Conservation (phyloP, 2,113 vertebrate species). For the Sakesphorus luctuosus region DNA sequence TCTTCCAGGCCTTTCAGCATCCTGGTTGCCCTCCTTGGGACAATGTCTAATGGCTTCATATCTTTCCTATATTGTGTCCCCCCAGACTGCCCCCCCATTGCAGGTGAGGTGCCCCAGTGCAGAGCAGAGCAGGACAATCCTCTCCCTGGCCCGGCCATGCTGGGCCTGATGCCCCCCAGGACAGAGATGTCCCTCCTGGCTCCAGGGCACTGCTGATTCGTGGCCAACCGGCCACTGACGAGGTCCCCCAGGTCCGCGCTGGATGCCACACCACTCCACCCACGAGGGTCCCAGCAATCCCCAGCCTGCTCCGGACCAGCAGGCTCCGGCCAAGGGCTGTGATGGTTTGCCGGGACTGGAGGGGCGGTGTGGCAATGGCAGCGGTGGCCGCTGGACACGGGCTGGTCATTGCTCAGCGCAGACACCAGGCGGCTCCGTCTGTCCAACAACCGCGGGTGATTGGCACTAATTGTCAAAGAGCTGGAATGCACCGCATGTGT, state of each 20-base stretch:
- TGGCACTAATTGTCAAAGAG: background rate
- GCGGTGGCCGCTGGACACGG: rapidly evolving
- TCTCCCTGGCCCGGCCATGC: background rate
- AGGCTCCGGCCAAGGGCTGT: rapidly evolving
- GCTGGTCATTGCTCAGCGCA: background rate
- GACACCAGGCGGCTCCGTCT: conserved; percentile 6
- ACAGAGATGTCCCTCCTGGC: background rate
- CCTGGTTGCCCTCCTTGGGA: background rate
- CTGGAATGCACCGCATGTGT: rapidly evolving
- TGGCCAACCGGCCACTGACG: background rate
- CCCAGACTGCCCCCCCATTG: background rate
- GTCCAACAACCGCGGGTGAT: background rate
- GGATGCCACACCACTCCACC: rapidly evolving
- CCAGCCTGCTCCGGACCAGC: background rate
- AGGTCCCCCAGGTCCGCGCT: background rate
- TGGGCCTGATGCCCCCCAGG: background rate
- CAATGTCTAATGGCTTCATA: background rate
- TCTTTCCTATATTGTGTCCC: background rate
- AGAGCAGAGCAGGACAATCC: background rate
- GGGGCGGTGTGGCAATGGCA: rapidly evolving
- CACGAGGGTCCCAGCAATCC: background rate
- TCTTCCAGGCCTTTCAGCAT: background rate
- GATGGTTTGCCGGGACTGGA: background rate
- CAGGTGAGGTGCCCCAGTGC: background rate
- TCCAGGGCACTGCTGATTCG: background rate